Evolutionary conservation across 2,113 vertebrate species (phyloP).

Genomic region (Hippocampus mohnikei): DNA sequence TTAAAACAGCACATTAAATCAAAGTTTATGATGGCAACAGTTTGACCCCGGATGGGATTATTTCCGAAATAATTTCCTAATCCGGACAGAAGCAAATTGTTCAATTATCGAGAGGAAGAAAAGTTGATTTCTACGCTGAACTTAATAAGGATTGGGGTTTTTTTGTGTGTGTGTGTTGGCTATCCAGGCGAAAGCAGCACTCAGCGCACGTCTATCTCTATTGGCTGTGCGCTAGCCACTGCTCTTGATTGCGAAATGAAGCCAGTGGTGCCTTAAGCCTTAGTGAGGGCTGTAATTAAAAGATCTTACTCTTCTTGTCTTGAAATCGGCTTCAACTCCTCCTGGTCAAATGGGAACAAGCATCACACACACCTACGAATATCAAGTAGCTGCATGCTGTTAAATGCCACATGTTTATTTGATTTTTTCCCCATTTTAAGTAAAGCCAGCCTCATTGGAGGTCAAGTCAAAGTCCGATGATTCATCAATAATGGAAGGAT

Average conservation of each 20-base stretch:
- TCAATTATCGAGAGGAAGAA: conserved; percentile 1
- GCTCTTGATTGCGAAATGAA: conserved; percentile 64
- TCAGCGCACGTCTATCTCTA: conserved; percentile 23
- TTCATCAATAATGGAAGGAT: conserved; percentile 15
- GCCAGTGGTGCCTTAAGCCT: conserved; percentile 53
- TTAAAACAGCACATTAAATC: background rate
- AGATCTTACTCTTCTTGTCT: conserved; percentile 70
- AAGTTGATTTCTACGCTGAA: conserved; percentile 21
- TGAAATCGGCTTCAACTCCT: conserved; percentile 61
- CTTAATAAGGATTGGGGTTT: conserved; percentile 6
- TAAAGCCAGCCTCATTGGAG: background rate
- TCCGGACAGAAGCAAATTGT: background rate
- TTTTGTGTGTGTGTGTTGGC: background rate
- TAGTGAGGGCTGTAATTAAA: conserved; percentile 64
- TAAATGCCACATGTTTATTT: background rate
- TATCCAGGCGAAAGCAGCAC: conserved; percentile 23
- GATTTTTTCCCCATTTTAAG: background rate
- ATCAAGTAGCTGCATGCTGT: conserved; percentile 57
- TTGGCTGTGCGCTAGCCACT: conserved; percentile 48
- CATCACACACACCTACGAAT: conserved; percentile 54
- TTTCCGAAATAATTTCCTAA: background rate
- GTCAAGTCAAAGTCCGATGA: conserved; percentile 23
- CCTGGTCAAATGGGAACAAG: conserved; percentile 57
- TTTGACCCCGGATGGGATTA: background rate
- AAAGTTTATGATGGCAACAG: background rate